phyloP scores from a whole-genome alignment of 2,797 vertebrate genomes.

The Lithobates pipiens region DNA sequence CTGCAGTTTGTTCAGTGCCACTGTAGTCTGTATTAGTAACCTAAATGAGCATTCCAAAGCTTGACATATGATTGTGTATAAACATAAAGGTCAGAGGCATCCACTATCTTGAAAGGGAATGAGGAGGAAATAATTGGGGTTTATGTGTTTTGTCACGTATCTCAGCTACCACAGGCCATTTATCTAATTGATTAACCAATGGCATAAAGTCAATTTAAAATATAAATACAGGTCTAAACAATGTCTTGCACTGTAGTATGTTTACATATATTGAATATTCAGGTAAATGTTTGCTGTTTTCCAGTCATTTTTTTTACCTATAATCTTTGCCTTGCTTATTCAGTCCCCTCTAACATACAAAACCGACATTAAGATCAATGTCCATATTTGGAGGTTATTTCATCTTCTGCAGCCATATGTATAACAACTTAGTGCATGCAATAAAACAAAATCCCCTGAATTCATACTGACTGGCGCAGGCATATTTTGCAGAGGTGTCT shows the following conservation, averaged over 20 bases:
- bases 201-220: neutral
- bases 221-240: neutral
- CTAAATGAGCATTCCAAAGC: slow-evolving; percentile 15
- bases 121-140: slow-evolving; percentile 7
- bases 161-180: neutral
- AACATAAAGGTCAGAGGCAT: slow-evolving; percentile 15
- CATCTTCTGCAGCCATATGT: too few relatives aligned
- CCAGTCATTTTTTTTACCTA: neutral
- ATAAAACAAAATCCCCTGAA: too few relatives aligned
- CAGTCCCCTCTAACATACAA: too few relatives aligned
- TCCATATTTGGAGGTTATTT: too few relatives aligned
- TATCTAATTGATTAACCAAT: slow-evolving; percentile 1
- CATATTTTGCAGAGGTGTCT: too few relatives aligned
- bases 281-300: neutral
- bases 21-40: slow-evolving; percentile 2
- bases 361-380: too few relatives aligned
- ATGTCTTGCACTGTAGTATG: neutral
- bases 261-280: neutral
- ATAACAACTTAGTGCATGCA: too few relatives aligned
- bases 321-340: neutral
- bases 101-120: neutral
- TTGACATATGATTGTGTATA: slow-evolving; percentile 11
- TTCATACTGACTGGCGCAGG: too few relatives aligned
- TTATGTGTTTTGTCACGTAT: slow-evolving; percentile 4
- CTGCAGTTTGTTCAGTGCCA: neutral